phyloP scores from a whole-genome alignment of 1,140 invertebrate species.

The Aphidius ervi region DNA sequence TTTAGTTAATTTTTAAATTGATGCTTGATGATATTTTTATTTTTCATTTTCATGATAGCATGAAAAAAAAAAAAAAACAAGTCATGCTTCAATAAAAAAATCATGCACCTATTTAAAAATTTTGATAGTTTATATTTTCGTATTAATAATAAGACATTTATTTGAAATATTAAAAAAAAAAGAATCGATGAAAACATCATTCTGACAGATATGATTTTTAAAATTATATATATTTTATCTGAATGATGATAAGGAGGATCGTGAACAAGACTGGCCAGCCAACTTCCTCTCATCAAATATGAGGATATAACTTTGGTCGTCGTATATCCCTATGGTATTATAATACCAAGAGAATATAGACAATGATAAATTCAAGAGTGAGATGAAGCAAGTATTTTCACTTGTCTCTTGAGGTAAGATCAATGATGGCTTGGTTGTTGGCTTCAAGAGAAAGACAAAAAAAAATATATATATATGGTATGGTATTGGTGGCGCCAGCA shows the following conservation, averaged over 20 bases:
- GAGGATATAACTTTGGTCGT: neutral
- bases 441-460: slow-evolving; percentile 5
- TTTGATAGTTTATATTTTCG: too few species aligned
- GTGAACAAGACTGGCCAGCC: neutral
- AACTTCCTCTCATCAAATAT: neutral
- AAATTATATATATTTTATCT: slow-evolving; percentile 1
- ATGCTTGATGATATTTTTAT: too few species aligned
- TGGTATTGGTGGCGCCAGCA: slow-evolving; percentile 45
- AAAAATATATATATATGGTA: slow-evolving; percentile 17
- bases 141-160: too few species aligned
- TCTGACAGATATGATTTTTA: slow-evolving; percentile 13
- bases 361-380: neutral
- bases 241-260: slow-evolving; percentile 19
- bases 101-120: too few species aligned
- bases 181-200: slow-evolving; percentile 15
- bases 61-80: too few species aligned
- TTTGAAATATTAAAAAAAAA: neutral
- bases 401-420: slow-evolving; percentile 5
- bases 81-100: too few species aligned
- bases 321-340: slow-evolving; percentile 19
- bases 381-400: neutral
- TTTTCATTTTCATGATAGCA: too few species aligned
- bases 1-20: too few species aligned
- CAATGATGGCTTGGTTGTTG: neutral
- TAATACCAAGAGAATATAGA: slow-evolving; percentile 13